These are phyloP conservation scores for Dendrophyllia cribrosa DNA, from an alignment of 64 coral and sea anemone genomes.

Conservation along the genomic window DNA sequence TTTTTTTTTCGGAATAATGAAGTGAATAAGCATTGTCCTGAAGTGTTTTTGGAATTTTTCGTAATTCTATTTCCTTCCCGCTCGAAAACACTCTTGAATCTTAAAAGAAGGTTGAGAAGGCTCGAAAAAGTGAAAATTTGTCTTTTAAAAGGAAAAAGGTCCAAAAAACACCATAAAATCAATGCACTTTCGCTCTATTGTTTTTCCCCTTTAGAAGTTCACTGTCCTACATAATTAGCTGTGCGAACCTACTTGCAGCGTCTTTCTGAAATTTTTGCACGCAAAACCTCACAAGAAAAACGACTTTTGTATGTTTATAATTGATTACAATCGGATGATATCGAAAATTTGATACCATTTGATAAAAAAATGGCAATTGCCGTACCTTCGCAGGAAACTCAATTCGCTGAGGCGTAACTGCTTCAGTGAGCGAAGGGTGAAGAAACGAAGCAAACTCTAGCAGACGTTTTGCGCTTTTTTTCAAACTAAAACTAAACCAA, in stretches of 20 bases:
- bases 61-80: not conserved
- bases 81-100: not conserved
- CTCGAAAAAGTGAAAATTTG: not conserved
- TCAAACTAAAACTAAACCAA: not conserved
- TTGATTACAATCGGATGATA: not conserved
- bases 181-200: not conserved
- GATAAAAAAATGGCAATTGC: not conserved
- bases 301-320: not conserved
- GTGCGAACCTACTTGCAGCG: not conserved
- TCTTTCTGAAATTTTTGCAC: not conserved
- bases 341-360: not conserved
- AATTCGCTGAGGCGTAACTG: conserved; percentile 37
- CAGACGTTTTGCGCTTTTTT: not conserved
- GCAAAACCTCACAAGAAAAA: not conserved
- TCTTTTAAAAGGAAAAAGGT: not conserved
- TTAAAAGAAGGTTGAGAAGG: not conserved
- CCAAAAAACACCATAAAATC: not conserved
- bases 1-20: not conserved
- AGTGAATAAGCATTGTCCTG: not conserved
- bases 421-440: not conserved
- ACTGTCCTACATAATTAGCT: conserved; percentile 19
- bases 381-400: conserved; percentile 37
- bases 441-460: not conserved
- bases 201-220: conserved; percentile 34
- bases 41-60: not conserved